Conservation (phyloP, 1,140 invertebrate genomes). For the Pachyrhynchus sulphureomaculatus region DNA sequence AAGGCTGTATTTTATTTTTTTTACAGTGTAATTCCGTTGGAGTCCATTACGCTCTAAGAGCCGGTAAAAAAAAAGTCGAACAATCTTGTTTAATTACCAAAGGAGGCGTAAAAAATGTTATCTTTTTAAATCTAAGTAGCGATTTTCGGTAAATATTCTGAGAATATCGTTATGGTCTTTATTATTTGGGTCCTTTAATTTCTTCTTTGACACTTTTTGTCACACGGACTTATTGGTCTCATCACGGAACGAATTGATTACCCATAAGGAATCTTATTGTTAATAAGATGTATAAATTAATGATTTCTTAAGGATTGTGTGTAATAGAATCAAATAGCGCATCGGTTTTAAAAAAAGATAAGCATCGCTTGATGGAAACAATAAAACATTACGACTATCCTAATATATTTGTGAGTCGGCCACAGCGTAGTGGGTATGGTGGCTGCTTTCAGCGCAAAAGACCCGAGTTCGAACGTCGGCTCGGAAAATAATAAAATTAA, state of each 20-base stretch:
- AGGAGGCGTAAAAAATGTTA: background rate
- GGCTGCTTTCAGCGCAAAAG: too few species aligned
- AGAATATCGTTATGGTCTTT: background rate
- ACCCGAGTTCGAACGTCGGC: too few species aligned
- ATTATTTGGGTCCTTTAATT: background rate
- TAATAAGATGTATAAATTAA: background rate
- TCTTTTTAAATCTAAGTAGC: background rate
- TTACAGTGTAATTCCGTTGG: background rate
- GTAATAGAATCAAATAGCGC: too few species aligned
- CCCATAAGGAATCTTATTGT: background rate
- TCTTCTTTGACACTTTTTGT: conserved; percentile 3
- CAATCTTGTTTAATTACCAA: conserved; percentile 2
- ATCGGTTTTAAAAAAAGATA: too few species aligned
- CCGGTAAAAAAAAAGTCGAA: background rate
- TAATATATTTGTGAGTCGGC: too few species aligned
- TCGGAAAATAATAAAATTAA: too few species aligned
- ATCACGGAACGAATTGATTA: conserved; percentile 1
- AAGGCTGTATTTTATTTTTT: too few species aligned
- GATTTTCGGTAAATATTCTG: background rate
- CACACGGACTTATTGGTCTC: background rate
- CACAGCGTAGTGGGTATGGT: too few species aligned
- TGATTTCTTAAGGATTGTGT: background rate
- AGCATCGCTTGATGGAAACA: too few species aligned
- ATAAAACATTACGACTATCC: too few species aligned
- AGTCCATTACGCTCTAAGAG: background rate